Evolutionary conservation across 1,140 invertebrate species (phyloP), one percentile per base, ranked within the genome.

Genomic region (Himalopsyche phryganea): DNA sequence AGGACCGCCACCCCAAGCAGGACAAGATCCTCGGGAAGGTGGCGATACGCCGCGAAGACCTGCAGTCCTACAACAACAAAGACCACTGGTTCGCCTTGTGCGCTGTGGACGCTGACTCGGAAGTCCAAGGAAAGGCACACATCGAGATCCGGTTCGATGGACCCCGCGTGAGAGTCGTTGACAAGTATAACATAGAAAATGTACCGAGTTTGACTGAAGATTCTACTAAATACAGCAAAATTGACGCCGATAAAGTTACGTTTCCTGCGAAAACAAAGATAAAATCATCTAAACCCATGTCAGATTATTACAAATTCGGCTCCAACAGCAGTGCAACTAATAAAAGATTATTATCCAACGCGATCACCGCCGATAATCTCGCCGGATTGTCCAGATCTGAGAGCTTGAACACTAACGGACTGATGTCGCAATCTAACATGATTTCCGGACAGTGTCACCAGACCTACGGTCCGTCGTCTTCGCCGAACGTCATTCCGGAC

Each of bases 61-160:
- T 95, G 49, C 84, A 89, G 61, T 84, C 83, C 49, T 94, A 92
- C 76, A 89, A 93, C 74, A 84, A 89, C 69, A 92, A 92, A 68
- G 92, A 96, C 69, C 89, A 94, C 69, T 96, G 92, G 92, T 94
- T 96, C 71, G 85, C 89, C 17, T 78, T 96, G 65, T 80, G 85
- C 60, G 85, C 88, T 15, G 88, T 93, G 20, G 90, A 93, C 74
- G 86, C 88, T 1, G 89, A 94, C 70, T 89, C 89, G 2, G 92
- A 95, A 75, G 91, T 94, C 17, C 91, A 94, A 78, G 91, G 87
- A 44, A 88, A 90, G 76, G 86, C 83, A 33, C 86, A 90, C 66
- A 83, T 91, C 56, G 86, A 89, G 67, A 81, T 90, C 42, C 75
- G 73, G 18, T 81, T 83, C 65, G 77, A 79, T 44, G 67, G 50